phyloP scores from a whole-genome alignment of 1,140 invertebrate species.

The Coenobita brevimanus region DNA sequence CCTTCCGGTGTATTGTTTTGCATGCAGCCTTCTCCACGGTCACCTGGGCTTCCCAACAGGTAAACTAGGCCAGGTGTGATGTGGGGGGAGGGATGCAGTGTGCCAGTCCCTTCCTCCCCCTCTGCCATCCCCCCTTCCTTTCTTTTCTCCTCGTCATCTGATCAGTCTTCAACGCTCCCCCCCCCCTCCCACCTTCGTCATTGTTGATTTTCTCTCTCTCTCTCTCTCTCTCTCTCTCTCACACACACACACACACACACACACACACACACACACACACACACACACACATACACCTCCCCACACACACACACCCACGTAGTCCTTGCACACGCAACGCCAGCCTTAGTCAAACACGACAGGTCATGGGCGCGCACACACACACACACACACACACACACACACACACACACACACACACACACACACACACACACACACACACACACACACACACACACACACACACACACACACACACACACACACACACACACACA shows the following conservation, averaged over 20 bases:
- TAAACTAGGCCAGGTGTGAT: too few species aligned
- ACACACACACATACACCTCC: slow-evolving; percentile 21
- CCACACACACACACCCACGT: slow-evolving; percentile 15
- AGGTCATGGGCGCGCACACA: background rate
- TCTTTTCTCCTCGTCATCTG: too few species aligned
- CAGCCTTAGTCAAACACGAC: background rate
- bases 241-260: background rate
- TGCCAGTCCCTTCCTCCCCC: too few species aligned
- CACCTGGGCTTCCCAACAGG: too few species aligned
- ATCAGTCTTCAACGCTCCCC: background rate
- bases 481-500: background rate
- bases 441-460: slow-evolving; percentile 13
- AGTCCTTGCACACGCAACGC: background rate
- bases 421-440: slow-evolving; percentile 28
- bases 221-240: background rate
- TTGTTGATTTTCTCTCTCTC: background rate
- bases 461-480: slow-evolving; percentile 36
- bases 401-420: slow-evolving; percentile 32
- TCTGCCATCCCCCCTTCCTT: too few species aligned
- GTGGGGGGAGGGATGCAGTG: too few species aligned
- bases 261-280: slow-evolving; percentile 12
- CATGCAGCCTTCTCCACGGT: too few species aligned
- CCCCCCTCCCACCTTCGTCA: background rate
- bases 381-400: slow-evolving; percentile 35
- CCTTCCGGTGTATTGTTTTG: too few species aligned